Conservation (phyloP, 2,888 invertebrate genomes). For the Calephelis perditalis region DNA sequence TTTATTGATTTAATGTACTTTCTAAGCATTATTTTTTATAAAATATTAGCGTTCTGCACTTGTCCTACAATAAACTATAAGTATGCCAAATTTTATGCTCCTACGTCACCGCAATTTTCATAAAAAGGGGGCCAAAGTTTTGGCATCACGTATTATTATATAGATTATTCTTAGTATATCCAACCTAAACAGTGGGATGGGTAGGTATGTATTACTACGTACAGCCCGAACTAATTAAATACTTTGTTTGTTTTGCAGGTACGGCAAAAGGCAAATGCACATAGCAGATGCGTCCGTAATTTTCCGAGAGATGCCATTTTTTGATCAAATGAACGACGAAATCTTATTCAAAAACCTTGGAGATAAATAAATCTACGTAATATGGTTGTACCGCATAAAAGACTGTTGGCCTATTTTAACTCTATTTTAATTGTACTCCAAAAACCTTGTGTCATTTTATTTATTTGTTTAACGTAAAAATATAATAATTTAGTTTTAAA, state of each 20-base stretch:
- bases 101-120: too few relatives aligned
- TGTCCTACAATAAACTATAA: too few relatives aligned
- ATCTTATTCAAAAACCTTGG: conserved; percentile 55
- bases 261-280: conserved; percentile 68
- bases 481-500: neutral
- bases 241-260: conserved; percentile 46
- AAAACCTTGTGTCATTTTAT: conserved; percentile 6
- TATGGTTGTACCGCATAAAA: conserved; percentile 6
- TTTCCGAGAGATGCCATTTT: conserved; percentile 61
- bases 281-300: conserved; percentile 66
- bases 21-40: too few relatives aligned
- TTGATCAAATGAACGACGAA: conserved; percentile 55
- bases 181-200: too few relatives aligned
- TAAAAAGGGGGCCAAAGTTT: too few relatives aligned
- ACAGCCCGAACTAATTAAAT: too few relatives aligned
- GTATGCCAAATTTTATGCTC: too few relatives aligned
- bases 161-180: too few relatives aligned
- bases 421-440: conserved; percentile 2
- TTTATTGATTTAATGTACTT: too few relatives aligned
- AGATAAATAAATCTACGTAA: conserved; percentile 45
- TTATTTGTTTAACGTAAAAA: neutral
- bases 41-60: too few relatives aligned
- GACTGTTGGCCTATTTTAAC: conserved; percentile 7
- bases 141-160: too few relatives aligned
- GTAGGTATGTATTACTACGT: too few relatives aligned